A percentile compares a stretch with the other conserved stretches of the same genome.
Evolutionary conservation across 2,888 invertebrate species (phyloP).

Genomic region (Hyppa rectilinea): DNA sequence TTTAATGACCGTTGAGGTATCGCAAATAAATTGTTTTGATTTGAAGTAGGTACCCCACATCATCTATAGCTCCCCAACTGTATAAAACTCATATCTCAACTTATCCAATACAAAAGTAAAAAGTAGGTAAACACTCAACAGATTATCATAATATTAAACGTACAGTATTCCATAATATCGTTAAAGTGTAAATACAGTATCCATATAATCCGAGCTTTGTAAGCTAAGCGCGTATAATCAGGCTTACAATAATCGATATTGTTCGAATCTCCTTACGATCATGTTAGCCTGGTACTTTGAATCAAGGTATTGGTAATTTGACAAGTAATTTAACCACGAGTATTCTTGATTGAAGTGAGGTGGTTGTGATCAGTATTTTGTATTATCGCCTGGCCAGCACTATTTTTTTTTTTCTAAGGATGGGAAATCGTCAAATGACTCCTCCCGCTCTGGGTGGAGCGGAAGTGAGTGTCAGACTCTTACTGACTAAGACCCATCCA

Average conservation of each 20-base stretch:
- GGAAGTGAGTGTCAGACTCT: too few species aligned
- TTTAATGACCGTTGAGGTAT: too few species aligned
- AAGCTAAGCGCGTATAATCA: constrained; percentile 35
- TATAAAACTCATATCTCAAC: constrained; percentile 12
- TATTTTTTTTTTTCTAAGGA: too few species aligned
- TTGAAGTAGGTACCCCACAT: too few species aligned
- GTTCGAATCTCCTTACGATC: constrained; percentile 44
- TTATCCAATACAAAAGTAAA: constrained; percentile 9
- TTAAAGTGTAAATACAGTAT: constrained; percentile 47
- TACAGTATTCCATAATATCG: constrained; percentile 3
- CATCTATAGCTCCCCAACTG: too few species aligned
- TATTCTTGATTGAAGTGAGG: background rate
- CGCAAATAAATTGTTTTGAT: too few species aligned
- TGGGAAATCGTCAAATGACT: too few species aligned
- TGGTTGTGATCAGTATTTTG: too few species aligned
- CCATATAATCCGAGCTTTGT: constrained; percentile 47
- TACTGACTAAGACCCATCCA: too few species aligned
- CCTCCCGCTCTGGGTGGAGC: too few species aligned
- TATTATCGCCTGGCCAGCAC: too few species aligned
- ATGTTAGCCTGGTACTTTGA: constrained; percentile 43
- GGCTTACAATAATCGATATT: constrained; percentile 46
- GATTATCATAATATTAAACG: constrained; percentile 18
- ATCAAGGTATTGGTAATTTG: constrained; percentile 9
- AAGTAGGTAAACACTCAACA: constrained; percentile 21
- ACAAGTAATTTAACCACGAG: background rate